A percentile compares a stretch with the other conserved stretches of the same genome.
Evolutionary conservation across 2,797 vertebrate genomes (phyloP).

Genomic region (Pterois miles): DNA sequence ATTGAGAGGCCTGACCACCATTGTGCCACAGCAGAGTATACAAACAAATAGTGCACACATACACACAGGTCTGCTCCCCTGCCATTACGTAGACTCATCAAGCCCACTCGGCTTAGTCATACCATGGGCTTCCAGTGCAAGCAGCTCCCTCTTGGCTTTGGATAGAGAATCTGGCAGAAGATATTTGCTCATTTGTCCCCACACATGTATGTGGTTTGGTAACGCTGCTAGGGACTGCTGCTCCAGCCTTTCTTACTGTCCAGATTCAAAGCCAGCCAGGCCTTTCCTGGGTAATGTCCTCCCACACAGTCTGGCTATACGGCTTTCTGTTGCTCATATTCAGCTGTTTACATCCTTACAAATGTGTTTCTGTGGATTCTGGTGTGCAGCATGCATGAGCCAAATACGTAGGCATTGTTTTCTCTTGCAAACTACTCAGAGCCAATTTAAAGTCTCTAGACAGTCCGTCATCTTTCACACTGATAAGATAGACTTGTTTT

Average conservation of each 20-base stretch:
- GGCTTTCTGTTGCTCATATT: slow-evolving; percentile 50
- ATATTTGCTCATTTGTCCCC: slow-evolving; percentile 82
- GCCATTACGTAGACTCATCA: slow-evolving; percentile 73
- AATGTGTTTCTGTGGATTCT: slow-evolving; percentile 38
- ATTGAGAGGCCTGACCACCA: slow-evolving; percentile 75
- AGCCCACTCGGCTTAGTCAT: slow-evolving; percentile 76
- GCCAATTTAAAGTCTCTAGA: slow-evolving; percentile 4
- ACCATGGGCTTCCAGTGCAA: slow-evolving; percentile 62
- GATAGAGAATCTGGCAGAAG: slow-evolving; percentile 72
- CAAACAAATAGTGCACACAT: slow-evolving; percentile 72
- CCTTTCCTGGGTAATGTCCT: slow-evolving; percentile 68
- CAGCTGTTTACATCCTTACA: slow-evolving; percentile 44
- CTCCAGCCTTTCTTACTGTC: slow-evolving; percentile 67
- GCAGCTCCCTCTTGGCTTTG: slow-evolving; percentile 73
- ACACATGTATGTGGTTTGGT: slow-evolving; percentile 82
- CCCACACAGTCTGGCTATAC: slow-evolving; percentile 67
- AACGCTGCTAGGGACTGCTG: slow-evolving; percentile 70
- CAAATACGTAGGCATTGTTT: slow-evolving; percentile 20
- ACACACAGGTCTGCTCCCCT: slow-evolving; percentile 66
- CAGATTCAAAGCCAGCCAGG: slow-evolving; percentile 64
- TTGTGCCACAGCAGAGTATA: slow-evolving; percentile 71
- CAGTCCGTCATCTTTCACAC: neutral
- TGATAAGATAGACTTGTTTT: neutral
- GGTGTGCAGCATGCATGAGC: neutral
- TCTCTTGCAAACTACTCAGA: neutral